Evolutionary conservation across 2,888 invertebrate genomes (phyloP).

Genomic region (Scaptomyza cyrtandrae): DNA sequence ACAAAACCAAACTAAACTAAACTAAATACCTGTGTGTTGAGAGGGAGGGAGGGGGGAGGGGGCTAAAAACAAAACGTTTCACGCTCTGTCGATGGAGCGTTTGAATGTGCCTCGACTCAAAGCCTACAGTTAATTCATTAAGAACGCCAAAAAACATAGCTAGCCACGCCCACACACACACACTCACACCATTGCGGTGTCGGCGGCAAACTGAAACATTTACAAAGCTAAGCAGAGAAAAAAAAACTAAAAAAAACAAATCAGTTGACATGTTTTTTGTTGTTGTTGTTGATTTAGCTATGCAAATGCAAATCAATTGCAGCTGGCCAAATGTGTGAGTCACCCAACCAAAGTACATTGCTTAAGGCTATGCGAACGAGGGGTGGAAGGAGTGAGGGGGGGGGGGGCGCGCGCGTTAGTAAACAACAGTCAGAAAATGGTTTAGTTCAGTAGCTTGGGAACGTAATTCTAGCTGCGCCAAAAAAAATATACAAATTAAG

Average conservation of each 20-base stretch:
- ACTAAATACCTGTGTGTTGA: not conserved
- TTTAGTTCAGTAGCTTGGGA: not conserved
- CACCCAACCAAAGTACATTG: not conserved
- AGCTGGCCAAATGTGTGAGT: slow-evolving; percentile 25
- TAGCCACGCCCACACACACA: slow-evolving; percentile 40
- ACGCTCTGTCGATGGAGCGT: slow-evolving; percentile 81
- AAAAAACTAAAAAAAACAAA: slow-evolving; percentile 4
- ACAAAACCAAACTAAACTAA: no score
- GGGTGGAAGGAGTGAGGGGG: no score
- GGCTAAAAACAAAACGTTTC: slow-evolving; percentile 54
- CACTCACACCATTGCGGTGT: not conserved
- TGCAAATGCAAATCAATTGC: slow-evolving; percentile 31
- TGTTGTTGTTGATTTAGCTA: not conserved
- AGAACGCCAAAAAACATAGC: slow-evolving; percentile 1
- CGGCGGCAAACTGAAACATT: slow-evolving; percentile 6
- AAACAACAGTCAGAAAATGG: slow-evolving; percentile 1
- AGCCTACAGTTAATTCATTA: slow-evolving; percentile 53
- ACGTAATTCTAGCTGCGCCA: not conserved
- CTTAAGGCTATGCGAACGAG: no score
- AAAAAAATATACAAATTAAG: no score
- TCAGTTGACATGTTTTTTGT: slow-evolving; percentile 26
- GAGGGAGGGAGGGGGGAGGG: no score
- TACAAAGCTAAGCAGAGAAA: slow-evolving; percentile 2
- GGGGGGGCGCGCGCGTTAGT: not conserved
- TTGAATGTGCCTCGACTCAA: slow-evolving; percentile 28